Evolutionary conservation across 2,113 vertebrate species (phyloP).

Genomic region (Cryptoleucopteryx plumbea): DNA sequence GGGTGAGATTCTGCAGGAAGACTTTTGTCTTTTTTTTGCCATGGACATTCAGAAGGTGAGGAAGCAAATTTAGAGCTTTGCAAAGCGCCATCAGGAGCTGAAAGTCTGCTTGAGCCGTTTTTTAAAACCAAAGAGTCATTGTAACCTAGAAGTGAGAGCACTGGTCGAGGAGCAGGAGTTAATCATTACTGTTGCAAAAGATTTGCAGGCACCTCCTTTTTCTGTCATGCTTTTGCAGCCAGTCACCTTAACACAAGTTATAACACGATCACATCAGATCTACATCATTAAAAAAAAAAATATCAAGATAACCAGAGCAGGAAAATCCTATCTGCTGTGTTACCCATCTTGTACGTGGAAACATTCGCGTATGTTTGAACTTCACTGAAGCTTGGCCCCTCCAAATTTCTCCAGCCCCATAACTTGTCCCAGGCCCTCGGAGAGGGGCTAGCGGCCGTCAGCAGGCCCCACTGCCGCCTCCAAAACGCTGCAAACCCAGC

Average conservation of each 20-base stretch:
- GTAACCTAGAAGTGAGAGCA: background rate
- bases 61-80: background rate
- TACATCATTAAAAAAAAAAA: background rate
- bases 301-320: background rate
- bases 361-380: accelerated
- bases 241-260: background rate
- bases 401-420: background rate
- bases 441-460: accelerated
- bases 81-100: accelerated
- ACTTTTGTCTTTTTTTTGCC: background rate
- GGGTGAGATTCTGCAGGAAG: background rate
- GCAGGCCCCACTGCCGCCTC: accelerated
- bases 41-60: background rate
- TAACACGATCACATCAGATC: accelerated
- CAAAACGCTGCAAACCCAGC: accelerated
- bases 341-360: accelerated
- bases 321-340: background rate
- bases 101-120: background rate
- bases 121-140: background rate
- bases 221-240: background rate
- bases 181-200: background rate
- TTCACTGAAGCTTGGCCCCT: background rate
- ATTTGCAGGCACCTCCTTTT: background rate
- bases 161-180: background rate
- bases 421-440: background rate